phyloP scores from a whole-genome alignment of 30 jellyfish, hydroid and myxozoan species.

The Aurelia coerulea region DNA sequence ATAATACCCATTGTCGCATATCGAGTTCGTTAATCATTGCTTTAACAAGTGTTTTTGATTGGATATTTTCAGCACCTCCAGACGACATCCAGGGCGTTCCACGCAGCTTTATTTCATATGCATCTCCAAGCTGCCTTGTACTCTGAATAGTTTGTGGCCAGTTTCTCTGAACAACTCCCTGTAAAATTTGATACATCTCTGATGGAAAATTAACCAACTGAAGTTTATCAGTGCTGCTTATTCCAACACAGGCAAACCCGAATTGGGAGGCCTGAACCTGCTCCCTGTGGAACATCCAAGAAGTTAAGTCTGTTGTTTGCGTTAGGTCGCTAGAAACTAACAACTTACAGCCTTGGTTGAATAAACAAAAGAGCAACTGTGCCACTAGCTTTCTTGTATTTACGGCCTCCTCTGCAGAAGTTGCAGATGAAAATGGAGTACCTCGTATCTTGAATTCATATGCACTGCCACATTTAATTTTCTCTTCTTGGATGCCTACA shows the following conservation, averaged over 20 bases:
- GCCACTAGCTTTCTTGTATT: conserved; percentile 1
- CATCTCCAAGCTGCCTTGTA: background rate
- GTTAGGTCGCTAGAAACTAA: conserved; percentile 15
- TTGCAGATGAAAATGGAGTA: background rate
- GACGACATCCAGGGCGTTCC: conserved; percentile 69
- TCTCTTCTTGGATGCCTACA: conserved; percentile 16
- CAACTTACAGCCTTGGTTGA: conserved; percentile 10
- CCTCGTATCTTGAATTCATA: conserved; percentile 9
- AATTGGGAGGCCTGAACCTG: conserved; percentile 8
- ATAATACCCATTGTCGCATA: conserved; percentile 28
- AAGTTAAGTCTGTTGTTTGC: background rate
- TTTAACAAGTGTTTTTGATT: conserved; percentile 25
- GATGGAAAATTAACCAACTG: conserved; percentile 7
- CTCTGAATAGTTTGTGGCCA: conserved; percentile 37
- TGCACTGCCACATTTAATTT: background rate
- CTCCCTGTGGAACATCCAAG: conserved; percentile 36
- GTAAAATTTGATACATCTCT: background rate
- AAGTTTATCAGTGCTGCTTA: background rate
- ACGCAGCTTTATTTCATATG: conserved; percentile 34
- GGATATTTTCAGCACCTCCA: conserved; percentile 22
- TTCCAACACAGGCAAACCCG: conserved; percentile 3
- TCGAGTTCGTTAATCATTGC: conserved; percentile 20
- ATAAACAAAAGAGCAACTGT: background rate
- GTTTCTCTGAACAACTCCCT: background rate
- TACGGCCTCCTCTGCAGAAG: conserved; percentile 5